These are phyloP conservation scores for Sibirionetta formosa DNA, from an alignment of 2,797 vertebrate genomes.

Conservation along the genomic window DNA sequence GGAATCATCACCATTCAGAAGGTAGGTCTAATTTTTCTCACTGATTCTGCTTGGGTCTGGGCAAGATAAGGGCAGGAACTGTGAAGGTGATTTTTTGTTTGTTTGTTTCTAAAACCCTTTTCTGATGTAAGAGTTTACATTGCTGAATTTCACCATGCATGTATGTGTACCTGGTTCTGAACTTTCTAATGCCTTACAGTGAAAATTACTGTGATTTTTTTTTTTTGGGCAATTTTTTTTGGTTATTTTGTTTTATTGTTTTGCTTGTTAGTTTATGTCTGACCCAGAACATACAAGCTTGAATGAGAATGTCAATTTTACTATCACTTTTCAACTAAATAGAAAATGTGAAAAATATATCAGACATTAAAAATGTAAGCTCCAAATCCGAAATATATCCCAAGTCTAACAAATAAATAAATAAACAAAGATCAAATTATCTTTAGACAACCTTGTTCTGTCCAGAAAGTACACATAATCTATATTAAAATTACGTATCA, in stretches of 20 bases:
- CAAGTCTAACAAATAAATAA: neutral
- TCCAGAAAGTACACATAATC: neutral
- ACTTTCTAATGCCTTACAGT: neutral
- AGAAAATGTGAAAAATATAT: neutral
- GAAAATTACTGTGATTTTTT: neutral
- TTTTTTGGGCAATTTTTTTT: neutral
- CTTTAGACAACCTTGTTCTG: neutral
- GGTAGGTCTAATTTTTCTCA: conserved; percentile 79
- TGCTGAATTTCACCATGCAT: neutral
- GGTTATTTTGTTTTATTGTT: neutral
- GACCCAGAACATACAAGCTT: accelerated
- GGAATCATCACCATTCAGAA: conserved; percentile 93
- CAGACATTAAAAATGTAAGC: neutral
- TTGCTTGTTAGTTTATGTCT: neutral
- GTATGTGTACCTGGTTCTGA: neutral
- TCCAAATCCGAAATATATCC: neutral
- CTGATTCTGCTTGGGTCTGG: neutral
- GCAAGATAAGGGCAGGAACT: neutral
- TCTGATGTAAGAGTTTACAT: neutral
- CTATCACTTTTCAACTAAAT: neutral
- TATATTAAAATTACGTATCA: neutral
- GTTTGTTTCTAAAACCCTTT: neutral
- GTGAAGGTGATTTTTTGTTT: neutral
- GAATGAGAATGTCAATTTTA: neutral
- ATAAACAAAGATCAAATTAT: neutral